Evolutionary conservation across 2,888 invertebrate species (phyloP), one percentile per base, ranked within the genome.

Genomic region (Drosophila phalerata): DNA sequence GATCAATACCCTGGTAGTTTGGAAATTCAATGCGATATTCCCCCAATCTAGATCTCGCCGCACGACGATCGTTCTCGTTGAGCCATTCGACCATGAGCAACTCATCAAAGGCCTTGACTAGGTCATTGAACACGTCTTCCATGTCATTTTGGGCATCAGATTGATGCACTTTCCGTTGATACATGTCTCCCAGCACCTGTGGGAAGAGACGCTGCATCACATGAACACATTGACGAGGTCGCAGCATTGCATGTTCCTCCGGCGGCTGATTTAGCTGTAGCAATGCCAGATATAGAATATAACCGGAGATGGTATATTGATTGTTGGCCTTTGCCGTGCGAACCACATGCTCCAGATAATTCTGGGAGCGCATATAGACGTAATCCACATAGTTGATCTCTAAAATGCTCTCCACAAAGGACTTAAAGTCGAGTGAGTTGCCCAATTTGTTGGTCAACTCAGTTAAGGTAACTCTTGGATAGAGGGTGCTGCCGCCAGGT

Each of bases 201-300:
- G 92, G 90, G n/a, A 92, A 91, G 25, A 89, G 81, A 0, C 79
- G 78, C 56, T 90, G 77, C 3, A 84, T 68, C 9, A 89, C 65
- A 9, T 77, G 77, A 2, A 77, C 82, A 43, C 92, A 92, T 15
- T 88, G 79, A 0, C 69, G 72, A 0, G 76, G 72, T 0, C 90
- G 81, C 8, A 69, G 73, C 25, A 77, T 47, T 0, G 70, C 64
- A 6, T 66, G 38, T 4, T 66, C 81, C 49, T 71, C 68, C 3
- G 78, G 53, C 3, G 60, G 62, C 30, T 83, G 71, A 47, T 84
- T 75, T 0, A 88, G 64, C 56, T 76, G 77, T 45, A 80, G 17
- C 19, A 91, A 42, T 0, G 89, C 90, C 0, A 87, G 68, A 62
- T 92, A 92, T 57, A 92, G 78, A 11, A 92, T 90, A 55, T 92